These are phyloP conservation scores for Spialia ferax DNA, from an alignment of 2,888 invertebrate species.

Conservation along the genomic window DNA sequence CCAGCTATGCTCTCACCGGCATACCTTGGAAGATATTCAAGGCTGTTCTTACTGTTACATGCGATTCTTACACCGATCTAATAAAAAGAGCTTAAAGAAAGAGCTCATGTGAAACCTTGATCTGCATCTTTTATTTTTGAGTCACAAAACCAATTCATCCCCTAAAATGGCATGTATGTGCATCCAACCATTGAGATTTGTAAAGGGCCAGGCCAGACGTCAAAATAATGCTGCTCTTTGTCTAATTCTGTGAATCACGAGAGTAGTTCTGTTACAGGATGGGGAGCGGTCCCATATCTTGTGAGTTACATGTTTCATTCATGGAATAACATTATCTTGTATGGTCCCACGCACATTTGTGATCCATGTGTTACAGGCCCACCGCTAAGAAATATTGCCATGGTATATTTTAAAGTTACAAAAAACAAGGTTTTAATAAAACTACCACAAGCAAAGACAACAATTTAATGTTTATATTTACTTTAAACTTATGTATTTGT, in stretches of 20 bases:
- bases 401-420: slow-evolving; percentile 7
- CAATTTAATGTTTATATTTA: too few species aligned
- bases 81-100: not conserved
- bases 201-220: not conserved
- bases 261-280: slow-evolving; percentile 73
- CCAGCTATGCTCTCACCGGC: slow-evolving; percentile 56
- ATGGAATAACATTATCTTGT: slow-evolving; percentile 56
- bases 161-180: not conserved
- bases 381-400: slow-evolving; percentile 17
- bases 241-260: slow-evolving; percentile 71
- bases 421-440: not conserved
- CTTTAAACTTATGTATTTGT: too few species aligned
- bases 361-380: slow-evolving; percentile 63
- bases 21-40: slow-evolving; percentile 68
- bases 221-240: slow-evolving; percentile 52
- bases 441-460: not conserved
- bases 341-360: slow-evolving; percentile 77
- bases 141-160: not conserved
- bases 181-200: not conserved
- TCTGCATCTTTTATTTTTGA: not conserved
- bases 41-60: slow-evolving; percentile 47
- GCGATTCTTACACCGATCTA: slow-evolving; percentile 17
- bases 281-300: slow-evolving; percentile 63
- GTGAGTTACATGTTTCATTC: slow-evolving; percentile 69
- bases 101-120: not conserved